phyloP scores from a whole-genome alignment of 2,113 vertebrate genomes.

The Ictalurus furcatus region DNA sequence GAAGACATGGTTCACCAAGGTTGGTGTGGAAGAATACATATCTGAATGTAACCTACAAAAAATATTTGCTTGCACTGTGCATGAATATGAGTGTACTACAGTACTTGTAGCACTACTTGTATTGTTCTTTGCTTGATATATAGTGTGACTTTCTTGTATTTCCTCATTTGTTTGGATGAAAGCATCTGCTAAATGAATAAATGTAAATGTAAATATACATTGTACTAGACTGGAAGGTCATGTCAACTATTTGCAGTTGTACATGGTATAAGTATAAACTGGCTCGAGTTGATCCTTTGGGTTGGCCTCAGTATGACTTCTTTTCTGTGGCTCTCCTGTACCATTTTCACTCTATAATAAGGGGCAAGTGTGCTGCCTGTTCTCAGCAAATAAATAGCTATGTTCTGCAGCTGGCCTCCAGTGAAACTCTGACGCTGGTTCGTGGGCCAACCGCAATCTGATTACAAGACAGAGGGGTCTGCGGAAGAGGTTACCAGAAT shows the following conservation, averaged over 20 bases:
- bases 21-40: background rate
- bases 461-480: slow-evolving; percentile 61
- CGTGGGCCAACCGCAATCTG: slow-evolving; percentile 62
- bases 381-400: slow-evolving; percentile 60
- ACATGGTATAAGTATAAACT: slow-evolving; percentile 35
- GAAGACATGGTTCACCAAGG: background rate
- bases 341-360: slow-evolving; percentile 54
- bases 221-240: background rate
- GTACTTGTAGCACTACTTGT: background rate
- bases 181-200: too few species aligned
- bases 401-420: slow-evolving; percentile 55
- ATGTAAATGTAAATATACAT: too few species aligned
- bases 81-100: background rate
- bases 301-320: slow-evolving; percentile 56
- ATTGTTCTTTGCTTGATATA: too few species aligned
- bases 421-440: slow-evolving; percentile 57
- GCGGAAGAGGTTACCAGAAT: slow-evolving; percentile 59
- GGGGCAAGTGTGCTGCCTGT: slow-evolving; percentile 55
- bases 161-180: too few species aligned
- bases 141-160: too few species aligned
- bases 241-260: slow-evolving; percentile 24
- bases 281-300: slow-evolving; percentile 32
- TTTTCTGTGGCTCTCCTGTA: slow-evolving; percentile 40
- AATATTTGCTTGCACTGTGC: background rate
- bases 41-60: background rate